These are phyloP conservation scores for Pollenia griseotomentosa DNA, from an alignment of 2,888 invertebrate genomes.

Conservation along the genomic window DNA sequence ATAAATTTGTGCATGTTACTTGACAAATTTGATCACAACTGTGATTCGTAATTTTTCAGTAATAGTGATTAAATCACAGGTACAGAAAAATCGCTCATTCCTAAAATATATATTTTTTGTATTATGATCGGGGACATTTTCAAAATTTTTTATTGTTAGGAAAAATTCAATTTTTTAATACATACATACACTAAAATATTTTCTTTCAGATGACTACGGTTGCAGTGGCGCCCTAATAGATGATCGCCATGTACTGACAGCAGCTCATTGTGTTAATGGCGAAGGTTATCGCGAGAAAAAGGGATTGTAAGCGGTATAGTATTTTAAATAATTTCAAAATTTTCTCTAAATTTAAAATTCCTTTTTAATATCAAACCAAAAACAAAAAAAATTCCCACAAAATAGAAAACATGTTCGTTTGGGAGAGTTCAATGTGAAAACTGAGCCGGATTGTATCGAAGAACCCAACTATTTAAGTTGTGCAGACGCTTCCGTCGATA, in stretches of 20 bases:
- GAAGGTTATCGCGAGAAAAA: slow-evolving; percentile 85
- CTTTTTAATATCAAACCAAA: slow-evolving; percentile 2
- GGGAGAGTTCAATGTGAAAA: slow-evolving; percentile 88
- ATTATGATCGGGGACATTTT: too few relatives aligned
- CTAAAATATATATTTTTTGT: too few relatives aligned
- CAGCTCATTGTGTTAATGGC: slow-evolving; percentile 87
- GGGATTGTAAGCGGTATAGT: slow-evolving; percentile 85
- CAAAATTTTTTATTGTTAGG: neutral
- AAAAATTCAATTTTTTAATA: neutral
- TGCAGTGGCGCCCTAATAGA: slow-evolving; percentile 88
- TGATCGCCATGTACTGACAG: slow-evolving; percentile 86
- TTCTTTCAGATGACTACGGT: slow-evolving; percentile 84
- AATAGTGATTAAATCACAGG: too few relatives aligned
- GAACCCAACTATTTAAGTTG: slow-evolving; percentile 85
- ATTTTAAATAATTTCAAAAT: slow-evolving; percentile 52
- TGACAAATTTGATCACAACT: too few relatives aligned
- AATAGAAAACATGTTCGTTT: slow-evolving; percentile 85
- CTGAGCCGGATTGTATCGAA: slow-evolving; percentile 86
- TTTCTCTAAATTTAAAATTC: slow-evolving; percentile 53
- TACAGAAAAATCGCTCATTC: too few relatives aligned
- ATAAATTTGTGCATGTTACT: too few relatives aligned
- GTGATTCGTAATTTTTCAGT: too few relatives aligned
- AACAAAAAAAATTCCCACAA: slow-evolving; percentile 11
- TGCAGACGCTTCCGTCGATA: slow-evolving; percentile 87
- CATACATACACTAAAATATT: neutral